Evolutionary conservation across 1,140 invertebrate species (phyloP).

Genomic region (Aradophagus sp.): DNA sequence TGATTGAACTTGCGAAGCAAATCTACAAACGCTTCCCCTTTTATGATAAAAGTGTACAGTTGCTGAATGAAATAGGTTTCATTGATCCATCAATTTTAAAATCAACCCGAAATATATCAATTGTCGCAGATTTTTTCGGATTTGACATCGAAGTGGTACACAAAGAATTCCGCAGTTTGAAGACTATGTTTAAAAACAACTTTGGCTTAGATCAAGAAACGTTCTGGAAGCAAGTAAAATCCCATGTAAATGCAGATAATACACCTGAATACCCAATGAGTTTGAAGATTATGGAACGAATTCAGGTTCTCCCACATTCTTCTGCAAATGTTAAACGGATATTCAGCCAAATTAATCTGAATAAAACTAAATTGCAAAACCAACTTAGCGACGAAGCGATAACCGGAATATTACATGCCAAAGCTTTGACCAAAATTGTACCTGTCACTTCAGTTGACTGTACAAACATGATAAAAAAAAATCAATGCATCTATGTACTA

Average conservation of each 20-base stretch:
- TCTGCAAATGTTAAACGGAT: slow-evolving; percentile 21
- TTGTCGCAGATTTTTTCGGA: slow-evolving; percentile 14
- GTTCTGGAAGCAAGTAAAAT: slow-evolving; percentile 30
- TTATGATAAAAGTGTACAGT: slow-evolving; percentile 1
- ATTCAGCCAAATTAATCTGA: slow-evolving; percentile 30
- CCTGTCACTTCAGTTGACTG: slow-evolving; percentile 2
- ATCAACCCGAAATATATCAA: slow-evolving; percentile 2
- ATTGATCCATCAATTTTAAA: slow-evolving; percentile 3
- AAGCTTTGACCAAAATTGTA: slow-evolving; percentile 8
- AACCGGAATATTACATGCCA: slow-evolving; percentile 19
- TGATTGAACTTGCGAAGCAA: too few relatives aligned
- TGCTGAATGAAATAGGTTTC: slow-evolving; percentile 23
- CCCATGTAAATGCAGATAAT: slow-evolving; percentile 7
- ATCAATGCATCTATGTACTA: slow-evolving; percentile 2
- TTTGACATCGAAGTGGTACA: slow-evolving; percentile 16
- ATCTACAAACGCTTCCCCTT: too few relatives aligned
- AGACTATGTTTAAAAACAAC: slow-evolving; percentile 20
- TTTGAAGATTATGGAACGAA: slow-evolving; percentile 14
- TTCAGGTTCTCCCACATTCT: slow-evolving; percentile 12
- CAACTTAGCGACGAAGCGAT: slow-evolving; percentile 11
- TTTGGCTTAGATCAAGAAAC: slow-evolving; percentile 1
- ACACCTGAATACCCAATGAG: slow-evolving; percentile 26
- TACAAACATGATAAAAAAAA: slow-evolving; percentile 3
- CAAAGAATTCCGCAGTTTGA: slow-evolving; percentile 18
- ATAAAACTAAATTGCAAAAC: slow-evolving; percentile 36